Evolutionary conservation across 2,797 vertebrate species (phyloP).

Genomic region (Benthosema pterotum): DNA sequence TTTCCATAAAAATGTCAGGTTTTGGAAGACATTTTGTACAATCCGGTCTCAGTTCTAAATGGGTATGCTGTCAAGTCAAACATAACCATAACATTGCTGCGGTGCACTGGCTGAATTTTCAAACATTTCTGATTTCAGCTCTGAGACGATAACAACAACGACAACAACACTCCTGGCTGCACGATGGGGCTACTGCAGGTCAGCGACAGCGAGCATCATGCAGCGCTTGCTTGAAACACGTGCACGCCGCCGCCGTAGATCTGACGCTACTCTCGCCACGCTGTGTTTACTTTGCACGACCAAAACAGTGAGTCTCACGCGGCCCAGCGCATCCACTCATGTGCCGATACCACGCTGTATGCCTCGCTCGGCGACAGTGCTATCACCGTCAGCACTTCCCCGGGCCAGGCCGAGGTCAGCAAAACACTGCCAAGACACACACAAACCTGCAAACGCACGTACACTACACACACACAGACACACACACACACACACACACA

Average conservation of each 20-base stretch:
- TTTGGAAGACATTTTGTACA: too few relatives aligned
- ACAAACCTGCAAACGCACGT: neutral
- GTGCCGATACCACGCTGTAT: constrained; percentile 41
- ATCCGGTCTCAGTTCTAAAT: too few relatives aligned
- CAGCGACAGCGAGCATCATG: constrained; percentile 3
- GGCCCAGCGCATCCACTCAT: constrained; percentile 23
- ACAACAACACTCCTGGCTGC: neutral
- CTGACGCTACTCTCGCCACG: constrained; percentile 25
- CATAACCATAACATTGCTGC: too few relatives aligned
- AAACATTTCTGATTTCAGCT: neutral
- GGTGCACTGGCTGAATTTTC: neutral
- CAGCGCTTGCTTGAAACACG: constrained; percentile 6
- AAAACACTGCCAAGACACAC: constrained; percentile 51
- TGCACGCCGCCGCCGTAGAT: constrained; percentile 6
- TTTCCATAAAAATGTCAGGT: too few relatives aligned
- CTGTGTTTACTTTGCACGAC: constrained; percentile 59
- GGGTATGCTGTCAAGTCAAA: too few relatives aligned
- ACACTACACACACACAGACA: neutral
- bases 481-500: constrained; percentile 18
- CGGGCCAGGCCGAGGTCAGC: constrained; percentile 53
- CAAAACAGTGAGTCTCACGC: constrained; percentile 64
- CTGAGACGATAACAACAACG: neutral
- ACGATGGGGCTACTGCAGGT: neutral
- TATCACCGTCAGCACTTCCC: constrained; percentile 67
- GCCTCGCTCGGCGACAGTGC: constrained; percentile 14